Evolutionary conservation across 2,888 invertebrate genomes (phyloP).

Genomic region (Chrysina gloriosa): DNA sequence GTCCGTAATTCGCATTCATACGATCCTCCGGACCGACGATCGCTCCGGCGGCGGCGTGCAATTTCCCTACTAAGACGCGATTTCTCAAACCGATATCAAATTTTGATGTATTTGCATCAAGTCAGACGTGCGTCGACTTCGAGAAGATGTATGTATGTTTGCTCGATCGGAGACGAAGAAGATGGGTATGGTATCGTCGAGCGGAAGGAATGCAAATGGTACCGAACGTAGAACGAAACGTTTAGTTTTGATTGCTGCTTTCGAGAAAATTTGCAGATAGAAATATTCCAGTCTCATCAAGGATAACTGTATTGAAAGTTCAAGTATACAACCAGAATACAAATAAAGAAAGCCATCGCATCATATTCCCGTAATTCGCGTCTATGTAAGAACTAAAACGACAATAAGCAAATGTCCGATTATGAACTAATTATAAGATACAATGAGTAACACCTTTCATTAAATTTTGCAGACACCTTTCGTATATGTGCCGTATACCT

Average conservation of each 20-base stretch:
- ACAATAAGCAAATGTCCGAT: too few relatives aligned
- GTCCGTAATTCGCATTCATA: not conserved
- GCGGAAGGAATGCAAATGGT: conserved; percentile 4
- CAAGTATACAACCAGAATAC: too few relatives aligned
- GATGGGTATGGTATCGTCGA: not conserved
- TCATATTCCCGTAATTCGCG: too few relatives aligned
- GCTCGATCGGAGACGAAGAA: not conserved
- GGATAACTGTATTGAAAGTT: too few relatives aligned
- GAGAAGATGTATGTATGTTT: not conserved
- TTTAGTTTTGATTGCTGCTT: not conserved
- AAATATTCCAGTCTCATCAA: too few relatives aligned
- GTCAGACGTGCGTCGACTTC: conserved; percentile 2
- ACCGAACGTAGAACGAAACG: not conserved
- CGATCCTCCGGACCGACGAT: not conserved
- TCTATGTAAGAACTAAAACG: too few relatives aligned
- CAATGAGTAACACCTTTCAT: too few relatives aligned
- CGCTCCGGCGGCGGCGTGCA: not conserved
- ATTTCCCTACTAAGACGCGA: conserved; percentile 7
- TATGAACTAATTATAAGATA: too few relatives aligned
- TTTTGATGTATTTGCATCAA: conserved; percentile 15
- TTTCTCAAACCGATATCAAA: conserved; percentile 23
- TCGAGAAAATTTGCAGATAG: too few relatives aligned
- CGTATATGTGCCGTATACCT: too few relatives aligned
- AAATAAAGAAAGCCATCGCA: too few relatives aligned
- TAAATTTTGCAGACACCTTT: too few relatives aligned